Evolutionary conservation across 2,888 invertebrate genomes (phyloP), one percentile per base, ranked within the genome.

Genomic region (Morinoia aosen): DNA sequence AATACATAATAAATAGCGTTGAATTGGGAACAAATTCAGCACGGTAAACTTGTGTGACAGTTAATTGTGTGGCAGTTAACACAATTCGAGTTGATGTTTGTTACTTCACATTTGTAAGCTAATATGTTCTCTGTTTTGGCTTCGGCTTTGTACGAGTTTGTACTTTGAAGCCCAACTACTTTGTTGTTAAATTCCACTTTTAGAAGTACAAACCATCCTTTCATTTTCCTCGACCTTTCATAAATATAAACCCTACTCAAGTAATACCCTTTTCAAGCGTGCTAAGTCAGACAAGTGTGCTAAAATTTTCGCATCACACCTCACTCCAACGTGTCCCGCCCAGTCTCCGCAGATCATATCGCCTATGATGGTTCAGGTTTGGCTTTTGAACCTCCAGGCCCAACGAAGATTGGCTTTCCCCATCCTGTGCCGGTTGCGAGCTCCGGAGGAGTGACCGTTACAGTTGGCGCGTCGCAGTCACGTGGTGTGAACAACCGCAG

Each of bases 391-490:
- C 19, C 93, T 57, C 93, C 93, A 93, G 93, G 93, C 11, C 33
- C 93, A 57, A 57, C 93, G 39, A 90, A 90, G 88, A 61, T 61
- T 61, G 88, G 39, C 39, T 14, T 40, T 14, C 93, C 5, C 57
- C 57, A 33, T 33, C 57, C 93, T 25, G 93, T 93, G 19, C 57
- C 93, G 19, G 93, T 93, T 19, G 93, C 93, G 0, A 57, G 93
- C 57, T 93, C 48, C 57, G 93, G 93, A n/a, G 93, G 93, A 57
- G 93, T 93, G 25, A 93, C 93, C 25, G 93, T 93, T 7, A 93
- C 93, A 39, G 93, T 93, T 48, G 40, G 90, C 39, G 16, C 40
- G 12, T 39, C 90, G 40, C 90, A 40, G 88, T 25, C 16, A 14
- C 40, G 14, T n/a, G 56, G 39, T 56, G 91, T 91, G 12, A 40